Evolutionary conservation across 2,113 vertebrate genomes (phyloP).

Genomic region (Gymnarchus niloticus): DNA sequence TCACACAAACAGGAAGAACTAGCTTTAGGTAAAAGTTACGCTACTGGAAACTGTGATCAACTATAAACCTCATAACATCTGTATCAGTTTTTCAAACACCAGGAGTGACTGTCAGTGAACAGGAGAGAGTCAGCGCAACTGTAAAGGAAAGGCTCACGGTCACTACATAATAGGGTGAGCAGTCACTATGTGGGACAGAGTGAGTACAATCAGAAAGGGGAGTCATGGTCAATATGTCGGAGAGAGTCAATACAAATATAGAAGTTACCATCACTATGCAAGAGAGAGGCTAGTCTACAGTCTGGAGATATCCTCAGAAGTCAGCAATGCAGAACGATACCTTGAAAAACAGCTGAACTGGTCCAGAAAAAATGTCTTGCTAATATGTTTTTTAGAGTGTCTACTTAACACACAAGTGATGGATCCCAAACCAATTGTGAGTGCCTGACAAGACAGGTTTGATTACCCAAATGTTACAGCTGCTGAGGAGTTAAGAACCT

Average conservation of each 20-base stretch:
- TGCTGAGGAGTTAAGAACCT: slow-evolving; percentile 13
- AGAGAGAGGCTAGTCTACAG: no score
- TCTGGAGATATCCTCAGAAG: no score
- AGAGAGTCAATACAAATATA: not conserved
- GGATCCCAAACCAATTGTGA: not conserved
- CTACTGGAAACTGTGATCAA: not conserved
- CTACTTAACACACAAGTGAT: not conserved
- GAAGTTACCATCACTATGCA: not conserved
- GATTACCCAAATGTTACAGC: not conserved
- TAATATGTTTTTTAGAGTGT: not conserved
- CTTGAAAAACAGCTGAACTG: not conserved
- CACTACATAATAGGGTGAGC: not conserved
- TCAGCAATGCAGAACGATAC: not conserved
- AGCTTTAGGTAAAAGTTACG: no score
- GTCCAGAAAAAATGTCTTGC: slow-evolving; percentile 5
- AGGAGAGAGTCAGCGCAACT: not conserved
- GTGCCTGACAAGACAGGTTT: slow-evolving; percentile 7
- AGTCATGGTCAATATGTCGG: not conserved
- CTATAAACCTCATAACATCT: not conserved
- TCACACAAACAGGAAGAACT: not conserved
- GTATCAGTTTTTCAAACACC: no score
- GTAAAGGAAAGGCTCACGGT: not conserved
- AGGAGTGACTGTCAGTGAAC: not conserved
- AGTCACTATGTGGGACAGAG: not conserved
- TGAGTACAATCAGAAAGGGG: not conserved